Evolutionary conservation across 2,888 invertebrate genomes (phyloP).

Genomic region (Trichopria drosophilae): DNA sequence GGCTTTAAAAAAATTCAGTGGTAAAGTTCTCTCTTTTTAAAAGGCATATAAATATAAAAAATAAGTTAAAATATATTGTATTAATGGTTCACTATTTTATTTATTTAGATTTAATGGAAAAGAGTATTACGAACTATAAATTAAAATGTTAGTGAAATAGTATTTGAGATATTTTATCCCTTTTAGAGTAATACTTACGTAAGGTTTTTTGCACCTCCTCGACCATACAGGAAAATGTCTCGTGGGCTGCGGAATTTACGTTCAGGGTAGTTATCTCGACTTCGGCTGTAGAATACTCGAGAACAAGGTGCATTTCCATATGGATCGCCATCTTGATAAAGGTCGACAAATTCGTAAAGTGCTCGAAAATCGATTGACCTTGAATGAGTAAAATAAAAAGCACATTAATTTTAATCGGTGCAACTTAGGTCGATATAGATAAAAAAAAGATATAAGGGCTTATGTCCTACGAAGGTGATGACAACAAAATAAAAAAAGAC

Average conservation of each 20-base stretch:
- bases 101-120: no score
- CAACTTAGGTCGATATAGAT: neutral
- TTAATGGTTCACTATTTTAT: no score
- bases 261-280: conserved; percentile 68
- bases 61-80: no score
- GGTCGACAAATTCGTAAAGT: conserved; percentile 85
- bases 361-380: conserved; percentile 84
- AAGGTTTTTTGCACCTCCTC: conserved; percentile 80
- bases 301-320: conserved; percentile 76
- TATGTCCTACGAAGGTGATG: no score
- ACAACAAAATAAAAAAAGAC: no score
- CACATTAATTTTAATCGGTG: neutral
- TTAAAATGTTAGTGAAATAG: no score
- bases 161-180: no score
- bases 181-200: conserved; percentile 68
- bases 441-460: neutral
- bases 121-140: no score
- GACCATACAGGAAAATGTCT: conserved; percentile 83
- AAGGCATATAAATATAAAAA: no score
- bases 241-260: conserved; percentile 78
- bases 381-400: neutral
- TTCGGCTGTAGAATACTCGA: conserved; percentile 72
- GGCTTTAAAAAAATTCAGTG: no score
- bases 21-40: no score
- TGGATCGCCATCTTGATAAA: conserved; percentile 82